These are phyloP conservation scores for Pagrus major DNA, from an alignment of 2,113 vertebrate species.

Conservation along the genomic window DNA sequence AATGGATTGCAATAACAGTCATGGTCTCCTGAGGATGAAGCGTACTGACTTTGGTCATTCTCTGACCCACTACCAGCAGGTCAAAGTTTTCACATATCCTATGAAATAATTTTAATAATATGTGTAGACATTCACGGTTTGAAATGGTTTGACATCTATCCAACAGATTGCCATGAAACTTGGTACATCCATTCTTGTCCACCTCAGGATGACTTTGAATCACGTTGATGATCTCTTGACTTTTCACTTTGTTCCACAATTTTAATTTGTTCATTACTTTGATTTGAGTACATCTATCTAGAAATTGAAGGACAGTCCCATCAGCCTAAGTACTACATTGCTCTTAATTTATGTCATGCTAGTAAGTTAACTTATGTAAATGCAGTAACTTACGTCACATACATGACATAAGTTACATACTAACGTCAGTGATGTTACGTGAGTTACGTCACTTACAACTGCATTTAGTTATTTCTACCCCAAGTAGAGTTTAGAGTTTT, in stretches of 20 bases:
- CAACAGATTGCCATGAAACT: not conserved
- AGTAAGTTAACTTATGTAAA: too few relatives aligned
- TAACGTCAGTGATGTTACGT: too few relatives aligned
- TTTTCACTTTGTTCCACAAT: not conserved
- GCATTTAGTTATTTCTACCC: too few relatives aligned
- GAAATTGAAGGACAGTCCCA: not conserved
- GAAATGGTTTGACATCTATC: not conserved
- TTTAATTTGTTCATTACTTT: too few relatives aligned
- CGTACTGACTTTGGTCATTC: not conserved
- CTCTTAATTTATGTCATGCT: too few relatives aligned
- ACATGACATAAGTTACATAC: too few relatives aligned
- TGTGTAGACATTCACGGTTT: not conserved
- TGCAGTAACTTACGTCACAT: too few relatives aligned
- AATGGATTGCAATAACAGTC: not conserved
- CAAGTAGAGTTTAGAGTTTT: too few relatives aligned
- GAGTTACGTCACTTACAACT: too few relatives aligned
- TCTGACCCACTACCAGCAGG: not conserved
- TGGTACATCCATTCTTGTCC: not conserved
- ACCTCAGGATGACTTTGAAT: not conserved
- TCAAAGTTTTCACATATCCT: not conserved
- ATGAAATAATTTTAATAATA: not conserved
- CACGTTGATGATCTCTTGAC: not conserved
- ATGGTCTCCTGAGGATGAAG: not conserved
- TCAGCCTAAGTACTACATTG: not conserved
- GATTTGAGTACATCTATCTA: not conserved